These are phyloP conservation scores for Pharmacophagus antenor DNA, from an alignment of 2,888 invertebrate genomes.

Conservation along the genomic window DNA sequence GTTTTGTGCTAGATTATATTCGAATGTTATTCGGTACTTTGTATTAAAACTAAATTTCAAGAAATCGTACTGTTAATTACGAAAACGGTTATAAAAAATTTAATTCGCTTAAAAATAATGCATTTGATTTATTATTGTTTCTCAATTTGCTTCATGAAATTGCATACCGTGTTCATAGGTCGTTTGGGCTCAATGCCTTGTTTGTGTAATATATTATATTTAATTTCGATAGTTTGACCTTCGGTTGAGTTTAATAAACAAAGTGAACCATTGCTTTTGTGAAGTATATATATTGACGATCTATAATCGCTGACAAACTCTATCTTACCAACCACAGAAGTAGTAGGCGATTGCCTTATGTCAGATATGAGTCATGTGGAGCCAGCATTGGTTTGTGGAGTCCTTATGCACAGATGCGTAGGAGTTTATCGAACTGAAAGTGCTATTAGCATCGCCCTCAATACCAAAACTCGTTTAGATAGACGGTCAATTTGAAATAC, in stretches of 20 bases:
- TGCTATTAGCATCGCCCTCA: slow-evolving; percentile 42
- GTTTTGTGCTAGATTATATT: too few species aligned
- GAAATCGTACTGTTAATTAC: not conserved
- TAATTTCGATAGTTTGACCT: slow-evolving; percentile 34
- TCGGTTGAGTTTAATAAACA: slow-evolving; percentile 30
- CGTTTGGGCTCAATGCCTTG: slow-evolving; percentile 35
- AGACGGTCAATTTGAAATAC: slow-evolving; percentile 32
- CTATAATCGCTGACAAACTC: not conserved
- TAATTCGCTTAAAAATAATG: not conserved
- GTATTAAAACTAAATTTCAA: not conserved
- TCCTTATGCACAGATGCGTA: slow-evolving; percentile 33
- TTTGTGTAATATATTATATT: slow-evolving; percentile 18
- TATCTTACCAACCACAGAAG: slow-evolving; percentile 8
- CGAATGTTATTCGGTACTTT: not conserved
- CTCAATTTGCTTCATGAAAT: slow-evolving; percentile 10
- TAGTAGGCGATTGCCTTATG: slow-evolving; percentile 31
- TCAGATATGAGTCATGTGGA: slow-evolving; percentile 34
- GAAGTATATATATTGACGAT: not conserved
- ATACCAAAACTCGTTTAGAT: slow-evolving; percentile 44
- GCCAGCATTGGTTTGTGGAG: slow-evolving; percentile 24
- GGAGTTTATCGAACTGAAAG: slow-evolving; percentile 36
- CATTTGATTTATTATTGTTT: not conserved
- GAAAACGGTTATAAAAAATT: too few species aligned
- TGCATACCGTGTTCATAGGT: slow-evolving; percentile 21
- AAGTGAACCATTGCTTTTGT: not conserved